Percentiles rank a stretch among this genome's conserved stretches.
phyloP scores from a whole-genome alignment of 64 coral and sea anemone species.

The Montipora foliosa region DNA sequence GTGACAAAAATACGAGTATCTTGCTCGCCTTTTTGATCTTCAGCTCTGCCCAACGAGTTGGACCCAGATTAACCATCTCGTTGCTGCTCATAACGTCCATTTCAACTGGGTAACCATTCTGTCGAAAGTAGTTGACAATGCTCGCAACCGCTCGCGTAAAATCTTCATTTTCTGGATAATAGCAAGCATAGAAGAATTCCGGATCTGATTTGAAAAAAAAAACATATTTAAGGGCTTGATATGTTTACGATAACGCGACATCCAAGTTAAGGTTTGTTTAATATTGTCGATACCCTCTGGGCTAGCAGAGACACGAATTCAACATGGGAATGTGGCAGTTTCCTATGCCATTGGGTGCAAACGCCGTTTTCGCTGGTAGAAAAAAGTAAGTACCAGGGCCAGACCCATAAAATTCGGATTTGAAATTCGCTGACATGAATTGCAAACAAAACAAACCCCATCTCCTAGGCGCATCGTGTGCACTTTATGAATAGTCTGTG shows the following conservation, averaged over 20 bases:
- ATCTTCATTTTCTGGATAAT: slow-evolving; percentile 5
- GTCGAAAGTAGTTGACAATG: slow-evolving; percentile 30
- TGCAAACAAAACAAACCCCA: too few species aligned
- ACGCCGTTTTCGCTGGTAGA: too few species aligned
- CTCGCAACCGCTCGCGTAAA: not conserved
- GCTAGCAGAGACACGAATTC: too few species aligned
- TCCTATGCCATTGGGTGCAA: too few species aligned
- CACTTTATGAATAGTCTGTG: too few species aligned
- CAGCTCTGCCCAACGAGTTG: slow-evolving; percentile 43
- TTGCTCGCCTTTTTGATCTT: slow-evolving; percentile 19
- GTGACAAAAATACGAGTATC: slow-evolving; percentile 32
- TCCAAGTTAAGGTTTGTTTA: not conserved
- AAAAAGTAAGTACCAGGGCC: too few species aligned
- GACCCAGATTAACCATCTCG: slow-evolving; percentile 16
- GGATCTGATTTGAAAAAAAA: slow-evolving; percentile 3
- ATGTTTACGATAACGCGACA: too few species aligned
- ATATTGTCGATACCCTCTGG: not conserved
- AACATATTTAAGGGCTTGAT: too few species aligned
- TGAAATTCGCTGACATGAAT: too few species aligned
- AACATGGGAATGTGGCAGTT: too few species aligned
- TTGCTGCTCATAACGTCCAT: slow-evolving; percentile 34
- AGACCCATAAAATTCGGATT: too few species aligned
- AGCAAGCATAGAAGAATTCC: slow-evolving; percentile 28
- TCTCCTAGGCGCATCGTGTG: too few species aligned
- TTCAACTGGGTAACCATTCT: slow-evolving; percentile 13